phyloP scores from a whole-genome alignment of 1,140 invertebrate species.

The Rhyacophila brunnea region DNA sequence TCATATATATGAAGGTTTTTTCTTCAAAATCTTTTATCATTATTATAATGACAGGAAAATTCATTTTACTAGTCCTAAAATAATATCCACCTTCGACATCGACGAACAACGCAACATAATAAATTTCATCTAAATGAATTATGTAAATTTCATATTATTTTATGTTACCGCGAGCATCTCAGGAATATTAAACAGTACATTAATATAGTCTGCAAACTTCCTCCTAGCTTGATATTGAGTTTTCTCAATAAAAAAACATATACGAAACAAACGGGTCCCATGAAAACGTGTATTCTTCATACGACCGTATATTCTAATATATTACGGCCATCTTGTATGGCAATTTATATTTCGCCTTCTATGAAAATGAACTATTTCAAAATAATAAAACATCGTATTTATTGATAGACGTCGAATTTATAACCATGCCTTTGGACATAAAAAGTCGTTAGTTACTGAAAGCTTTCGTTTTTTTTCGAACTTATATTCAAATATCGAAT shows the following conservation, averaged over 20 bases:
- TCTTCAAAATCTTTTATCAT: too few species aligned
- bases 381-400: constrained; percentile 1
- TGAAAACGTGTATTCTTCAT: too few species aligned
- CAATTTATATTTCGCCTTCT: constrained; percentile 3
- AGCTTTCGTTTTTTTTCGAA: too few species aligned
- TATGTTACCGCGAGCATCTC: constrained; percentile 14
- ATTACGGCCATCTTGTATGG: background rate
- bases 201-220: constrained; percentile 34
- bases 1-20: too few species aligned
- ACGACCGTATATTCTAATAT: too few species aligned
- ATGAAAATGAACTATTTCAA: background rate
- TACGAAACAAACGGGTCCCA: constrained; percentile 10
- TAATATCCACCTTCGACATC: too few species aligned
- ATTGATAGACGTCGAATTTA: constrained; percentile 2
- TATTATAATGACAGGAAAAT: too few species aligned
- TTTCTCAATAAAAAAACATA: constrained; percentile 27
- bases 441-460: background rate
- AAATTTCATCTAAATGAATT: background rate
- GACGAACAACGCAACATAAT: background rate
- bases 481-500: too few species aligned
- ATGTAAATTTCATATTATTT: constrained; percentile 1
- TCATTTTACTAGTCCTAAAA: too few species aligned
- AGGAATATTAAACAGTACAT: constrained; percentile 34
- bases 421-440: background rate
- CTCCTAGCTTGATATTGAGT: constrained; percentile 22